phyloP scores from a whole-genome alignment of 2,888 invertebrate species.

The Leucophenga maculata region DNA sequence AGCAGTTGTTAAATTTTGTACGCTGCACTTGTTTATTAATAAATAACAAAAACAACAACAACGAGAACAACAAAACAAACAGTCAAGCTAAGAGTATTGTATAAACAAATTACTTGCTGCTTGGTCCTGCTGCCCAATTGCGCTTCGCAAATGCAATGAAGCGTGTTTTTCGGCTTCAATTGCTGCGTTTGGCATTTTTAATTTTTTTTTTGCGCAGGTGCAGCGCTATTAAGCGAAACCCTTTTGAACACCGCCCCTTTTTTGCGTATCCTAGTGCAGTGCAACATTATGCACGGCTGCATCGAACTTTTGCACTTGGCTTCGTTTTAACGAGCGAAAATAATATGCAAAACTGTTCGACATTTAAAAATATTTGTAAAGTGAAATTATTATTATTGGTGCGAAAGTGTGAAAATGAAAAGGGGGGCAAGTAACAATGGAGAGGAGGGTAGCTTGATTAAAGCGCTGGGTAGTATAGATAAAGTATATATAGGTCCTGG shows the following conservation, averaged over 20 bases:
- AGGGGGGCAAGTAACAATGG: neutral
- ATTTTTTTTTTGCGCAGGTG: conserved; percentile 20
- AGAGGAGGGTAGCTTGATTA: neutral
- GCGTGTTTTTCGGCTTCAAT: conserved; percentile 21
- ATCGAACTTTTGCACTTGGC: conserved; percentile 10
- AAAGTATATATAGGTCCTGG: neutral
- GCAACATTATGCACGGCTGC: neutral
- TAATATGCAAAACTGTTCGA: conserved; percentile 10
- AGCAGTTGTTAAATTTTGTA: neutral
- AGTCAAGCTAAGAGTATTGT: conserved; percentile 9
- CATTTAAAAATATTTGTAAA: conserved; percentile 19
- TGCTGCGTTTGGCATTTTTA: conserved; percentile 2
- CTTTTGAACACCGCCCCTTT: neutral
- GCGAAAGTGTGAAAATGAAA: conserved; percentile 1
- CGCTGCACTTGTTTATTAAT: neutral
- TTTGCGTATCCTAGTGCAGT: neutral
- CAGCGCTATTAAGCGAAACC: neutral
- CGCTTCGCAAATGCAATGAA: conserved; percentile 11
- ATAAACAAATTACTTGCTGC: conserved; percentile 17
- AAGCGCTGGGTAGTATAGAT: neutral
- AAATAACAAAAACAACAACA: conserved; percentile 10
- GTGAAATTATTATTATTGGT: conserved; percentile 26
- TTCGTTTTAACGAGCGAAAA: conserved; percentile 10
- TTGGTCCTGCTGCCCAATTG: neutral
- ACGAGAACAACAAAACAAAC: conserved; percentile 3